These are phyloP conservation scores for Mya arenaria DNA, from an alignment of 1,140 invertebrate species.

Conservation along the genomic window DNA sequence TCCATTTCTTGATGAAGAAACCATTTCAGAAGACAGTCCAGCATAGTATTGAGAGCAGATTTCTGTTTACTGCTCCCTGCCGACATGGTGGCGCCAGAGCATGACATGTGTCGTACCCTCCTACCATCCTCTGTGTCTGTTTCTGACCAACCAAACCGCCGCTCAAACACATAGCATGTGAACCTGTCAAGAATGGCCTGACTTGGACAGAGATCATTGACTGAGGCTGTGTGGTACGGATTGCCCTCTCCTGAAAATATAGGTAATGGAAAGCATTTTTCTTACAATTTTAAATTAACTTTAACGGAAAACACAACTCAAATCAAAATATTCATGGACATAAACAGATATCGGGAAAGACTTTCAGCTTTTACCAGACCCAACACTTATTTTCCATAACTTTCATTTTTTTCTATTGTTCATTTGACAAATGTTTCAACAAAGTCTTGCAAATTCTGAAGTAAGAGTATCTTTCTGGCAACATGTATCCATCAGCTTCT, in stretches of 20 bases:
- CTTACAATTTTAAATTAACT: neutral
- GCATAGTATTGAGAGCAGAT: slow-evolving; percentile 35
- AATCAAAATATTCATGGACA: no score
- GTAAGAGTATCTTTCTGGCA: no score
- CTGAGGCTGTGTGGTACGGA: slow-evolving; percentile 41
- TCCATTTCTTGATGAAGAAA: slow-evolving; percentile 56
- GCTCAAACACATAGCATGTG: slow-evolving; percentile 64
- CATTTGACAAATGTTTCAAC: no score
- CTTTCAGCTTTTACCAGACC: neutral
- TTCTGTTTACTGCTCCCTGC: slow-evolving; percentile 52
- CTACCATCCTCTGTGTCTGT: slow-evolving; percentile 46
- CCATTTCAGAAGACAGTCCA: slow-evolving; percentile 53
- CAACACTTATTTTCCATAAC: no score
- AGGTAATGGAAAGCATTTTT: neutral
- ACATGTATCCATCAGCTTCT: no score
- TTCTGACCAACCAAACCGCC: slow-evolving; percentile 69
- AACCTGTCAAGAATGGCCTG: slow-evolving; percentile 52
- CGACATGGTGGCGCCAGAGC: slow-evolving; percentile 40
- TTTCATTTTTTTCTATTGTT: no score
- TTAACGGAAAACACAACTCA: neutral
- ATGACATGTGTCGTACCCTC: slow-evolving; percentile 35
- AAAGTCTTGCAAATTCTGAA: no score
- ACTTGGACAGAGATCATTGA: slow-evolving; percentile 22
- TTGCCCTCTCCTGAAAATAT: slow-evolving; percentile 51
- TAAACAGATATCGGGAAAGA: neutral